Conservation (phyloP, 2,113 vertebrate genomes). For the Eulacestoma nigropectus region DNA sequence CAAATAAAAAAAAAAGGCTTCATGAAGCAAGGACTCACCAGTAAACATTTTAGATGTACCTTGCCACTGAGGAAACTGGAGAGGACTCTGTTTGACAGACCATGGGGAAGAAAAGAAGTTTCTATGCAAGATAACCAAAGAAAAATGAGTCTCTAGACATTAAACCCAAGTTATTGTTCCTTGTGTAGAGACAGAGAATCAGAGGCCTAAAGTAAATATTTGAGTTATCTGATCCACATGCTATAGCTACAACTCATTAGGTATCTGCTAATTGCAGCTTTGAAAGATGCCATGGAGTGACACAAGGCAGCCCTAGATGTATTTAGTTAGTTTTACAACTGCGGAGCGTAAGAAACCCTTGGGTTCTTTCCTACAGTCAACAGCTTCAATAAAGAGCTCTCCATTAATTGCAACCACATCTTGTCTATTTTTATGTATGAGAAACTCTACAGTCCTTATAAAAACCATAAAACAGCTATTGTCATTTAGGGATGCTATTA, state of each 20-base stretch:
- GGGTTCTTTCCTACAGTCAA: constrained; percentile 23
- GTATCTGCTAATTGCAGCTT: constrained; percentile 31
- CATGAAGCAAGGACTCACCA: background rate
- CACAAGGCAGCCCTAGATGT: background rate
- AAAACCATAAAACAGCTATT: constrained; percentile 11
- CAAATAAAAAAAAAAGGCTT: background rate
- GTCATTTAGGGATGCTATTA: constrained; percentile 51
- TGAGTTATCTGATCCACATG: background rate
- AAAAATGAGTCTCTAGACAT: background rate
- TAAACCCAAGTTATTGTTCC: background rate
- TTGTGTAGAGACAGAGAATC: background rate
- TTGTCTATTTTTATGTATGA: constrained; percentile 3
- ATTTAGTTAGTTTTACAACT: constrained; percentile 26
- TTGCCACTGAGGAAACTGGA: background rate
- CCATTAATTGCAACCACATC: constrained; percentile 43
- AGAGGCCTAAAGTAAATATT: constrained; percentile 15
- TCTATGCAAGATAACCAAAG: background rate
- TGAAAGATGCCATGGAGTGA: constrained; percentile 20
- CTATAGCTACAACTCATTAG: constrained; percentile 21
- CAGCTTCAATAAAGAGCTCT: constrained; percentile 19
- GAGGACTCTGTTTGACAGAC: background rate
- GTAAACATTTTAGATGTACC: background rate
- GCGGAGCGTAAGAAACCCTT: background rate
- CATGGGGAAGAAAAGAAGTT: background rate
- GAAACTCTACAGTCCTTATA: constrained; percentile 7